Percentiles rank a stretch among this genome's conserved stretches.
Conservation (phyloP, 2,888 invertebrate genomes). For the Apodemia zela region DNA sequence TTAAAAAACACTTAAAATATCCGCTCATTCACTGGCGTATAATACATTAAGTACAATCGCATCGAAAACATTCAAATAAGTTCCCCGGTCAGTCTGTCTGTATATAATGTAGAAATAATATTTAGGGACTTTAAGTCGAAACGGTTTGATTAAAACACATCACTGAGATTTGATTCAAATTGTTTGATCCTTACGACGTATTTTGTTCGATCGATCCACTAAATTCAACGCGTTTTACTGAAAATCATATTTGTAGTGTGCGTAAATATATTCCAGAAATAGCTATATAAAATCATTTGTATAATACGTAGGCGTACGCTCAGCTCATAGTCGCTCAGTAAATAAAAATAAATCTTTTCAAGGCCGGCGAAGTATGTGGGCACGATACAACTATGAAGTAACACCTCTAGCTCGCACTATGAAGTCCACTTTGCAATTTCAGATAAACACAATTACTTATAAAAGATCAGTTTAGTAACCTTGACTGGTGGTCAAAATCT, state of each 20-base stretch:
- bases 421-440: not conserved
- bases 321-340: slow-evolving; percentile 1
- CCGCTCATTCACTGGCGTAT: slow-evolving; percentile 45
- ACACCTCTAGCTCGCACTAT: not conserved
- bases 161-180: not conserved
- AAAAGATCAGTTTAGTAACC: not conserved
- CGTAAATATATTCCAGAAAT: too few relatives aligned
- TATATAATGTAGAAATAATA: not conserved
- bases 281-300: not conserved
- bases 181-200: too few relatives aligned
- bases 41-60: slow-evolving; percentile 45
- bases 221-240: too few relatives aligned
- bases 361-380: slow-evolving; percentile 1
- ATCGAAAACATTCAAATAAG: slow-evolving; percentile 21
- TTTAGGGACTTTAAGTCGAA: not conserved
- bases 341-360: not conserved
- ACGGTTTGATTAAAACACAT: not conserved
- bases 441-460: not conserved
- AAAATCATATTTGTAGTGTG: too few relatives aligned
- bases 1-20: slow-evolving; percentile 52
- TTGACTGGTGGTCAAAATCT: not conserved
- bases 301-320: not conserved
- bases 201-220: too few relatives aligned
- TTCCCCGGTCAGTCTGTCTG: slow-evolving; percentile 13
- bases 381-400: not conserved